phyloP scores from a whole-genome alignment of 2,888 invertebrate species.

The Harmothoe impar region DNA sequence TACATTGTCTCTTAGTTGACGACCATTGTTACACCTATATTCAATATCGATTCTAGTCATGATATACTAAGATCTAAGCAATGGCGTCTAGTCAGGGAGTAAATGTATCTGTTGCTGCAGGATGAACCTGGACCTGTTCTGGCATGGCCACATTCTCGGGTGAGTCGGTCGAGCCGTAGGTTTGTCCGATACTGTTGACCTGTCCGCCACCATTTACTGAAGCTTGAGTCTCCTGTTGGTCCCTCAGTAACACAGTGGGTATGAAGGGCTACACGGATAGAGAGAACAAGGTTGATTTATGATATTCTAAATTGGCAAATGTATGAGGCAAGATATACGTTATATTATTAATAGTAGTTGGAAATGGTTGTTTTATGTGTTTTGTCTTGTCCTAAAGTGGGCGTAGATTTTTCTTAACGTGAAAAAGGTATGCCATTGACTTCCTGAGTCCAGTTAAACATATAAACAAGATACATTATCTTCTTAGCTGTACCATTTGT shows the following conservation, averaged over 20 bases:
- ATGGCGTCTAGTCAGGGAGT: conserved; percentile 51
- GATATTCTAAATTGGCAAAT: not conserved
- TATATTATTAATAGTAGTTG: not conserved
- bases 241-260: conserved; percentile 67
- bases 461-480: no score
- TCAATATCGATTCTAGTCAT: not conserved
- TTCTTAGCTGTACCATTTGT: no score
- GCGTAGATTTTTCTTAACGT: no score
- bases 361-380: no score
- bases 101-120: conserved; percentile 44
- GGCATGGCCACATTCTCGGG: conserved; percentile 42
- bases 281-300: not conserved
- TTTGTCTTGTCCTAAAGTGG: no score
- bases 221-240: conserved; percentile 23
- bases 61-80: conserved; percentile 21
- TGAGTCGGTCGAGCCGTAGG: conserved; percentile 55
- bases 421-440: no score
- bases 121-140: conserved; percentile 53
- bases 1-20: not conserved
- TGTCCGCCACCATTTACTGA: conserved; percentile 23
- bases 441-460: no score
- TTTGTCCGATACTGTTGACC: conserved; percentile 58
- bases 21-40: not conserved
- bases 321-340: not conserved
- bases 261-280: conserved; percentile 67